Conservation (phyloP, 30 jellyfish, hydroid and myxozoan species). For the Hydractinia echinata region DNA sequence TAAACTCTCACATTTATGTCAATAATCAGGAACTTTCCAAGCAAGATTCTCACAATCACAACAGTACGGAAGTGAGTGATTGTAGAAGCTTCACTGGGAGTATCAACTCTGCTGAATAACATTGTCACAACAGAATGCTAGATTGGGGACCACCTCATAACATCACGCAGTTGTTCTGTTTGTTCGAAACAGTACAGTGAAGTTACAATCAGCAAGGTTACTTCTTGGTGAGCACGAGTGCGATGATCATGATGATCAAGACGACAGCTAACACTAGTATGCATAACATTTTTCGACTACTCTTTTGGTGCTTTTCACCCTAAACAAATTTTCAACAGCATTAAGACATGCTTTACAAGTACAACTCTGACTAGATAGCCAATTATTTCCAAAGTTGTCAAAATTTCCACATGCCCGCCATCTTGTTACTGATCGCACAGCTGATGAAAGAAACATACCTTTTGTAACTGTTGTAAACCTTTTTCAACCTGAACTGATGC, state of each 20-base stretch:
- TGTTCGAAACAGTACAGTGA: too few relatives aligned
- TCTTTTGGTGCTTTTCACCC: slow-evolving; percentile 90
- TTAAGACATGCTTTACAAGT: too few relatives aligned
- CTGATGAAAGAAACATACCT: slow-evolving; percentile 35
- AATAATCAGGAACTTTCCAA: too few relatives aligned
- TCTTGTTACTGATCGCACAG: not conserved
- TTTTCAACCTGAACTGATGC: slow-evolving; percentile 89
- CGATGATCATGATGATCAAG: slow-evolving; percentile 62
- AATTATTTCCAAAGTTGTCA: not conserved
- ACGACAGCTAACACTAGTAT: slow-evolving; percentile 69
- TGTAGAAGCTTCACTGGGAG: too few relatives aligned
- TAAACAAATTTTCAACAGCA: slow-evolving; percentile 23
- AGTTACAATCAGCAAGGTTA: not conserved
- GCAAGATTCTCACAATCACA: too few relatives aligned
- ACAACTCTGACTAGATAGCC: too few relatives aligned
- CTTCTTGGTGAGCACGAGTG: slow-evolving; percentile 62
- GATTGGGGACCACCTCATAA: too few relatives aligned
- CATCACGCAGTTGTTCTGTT: too few relatives aligned
- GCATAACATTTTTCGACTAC: slow-evolving; percentile 82
- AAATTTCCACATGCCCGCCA: not conserved
- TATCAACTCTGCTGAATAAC: too few relatives aligned
- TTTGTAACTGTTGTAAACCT: slow-evolving; percentile 88
- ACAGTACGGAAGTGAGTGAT: too few relatives aligned
- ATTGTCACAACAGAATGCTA: too few relatives aligned
- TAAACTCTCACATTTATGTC: too few relatives aligned